Conservation (phyloP, 2,113 vertebrate species). For the Nansenia antarctica region DNA sequence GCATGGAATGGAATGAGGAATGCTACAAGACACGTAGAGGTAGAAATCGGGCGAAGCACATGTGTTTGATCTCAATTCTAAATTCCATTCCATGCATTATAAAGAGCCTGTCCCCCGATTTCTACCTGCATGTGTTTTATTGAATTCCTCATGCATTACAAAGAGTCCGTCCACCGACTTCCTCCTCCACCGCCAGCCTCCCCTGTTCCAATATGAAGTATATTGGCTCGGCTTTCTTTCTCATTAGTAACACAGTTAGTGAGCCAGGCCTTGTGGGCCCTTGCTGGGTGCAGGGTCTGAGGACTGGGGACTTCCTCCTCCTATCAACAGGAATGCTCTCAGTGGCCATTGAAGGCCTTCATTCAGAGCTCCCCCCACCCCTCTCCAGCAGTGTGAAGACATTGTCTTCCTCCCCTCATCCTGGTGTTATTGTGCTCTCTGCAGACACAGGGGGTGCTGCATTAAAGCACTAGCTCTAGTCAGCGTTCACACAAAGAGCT, state of each 20-base stretch:
- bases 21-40: no score
- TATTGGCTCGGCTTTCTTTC: no score
- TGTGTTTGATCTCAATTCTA: no score
- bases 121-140: no score
- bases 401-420: slow-evolving; percentile 9
- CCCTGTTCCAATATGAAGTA: no score
- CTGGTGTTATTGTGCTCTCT: slow-evolving; percentile 5
- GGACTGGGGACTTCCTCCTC: neutral
- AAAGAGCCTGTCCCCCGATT: no score
- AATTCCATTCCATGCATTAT: no score
- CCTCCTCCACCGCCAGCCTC: no score
- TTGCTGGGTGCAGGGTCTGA: neutral
- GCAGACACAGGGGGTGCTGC: neutral
- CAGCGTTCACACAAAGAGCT: slow-evolving; percentile 27
- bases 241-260: slow-evolving; percentile 3
- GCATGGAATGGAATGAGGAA: no score
- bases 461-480: slow-evolving; percentile 20
- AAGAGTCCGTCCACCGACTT: no score
- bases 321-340: slow-evolving; percentile 11
- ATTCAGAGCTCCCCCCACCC: neutral
- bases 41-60: no score
- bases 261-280: neutral
- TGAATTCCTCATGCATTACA: no score
- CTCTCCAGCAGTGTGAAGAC: slow-evolving; percentile 23
- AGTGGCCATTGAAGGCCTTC: slow-evolving; percentile 17